A percentile compares a stretch with the other conserved stretches of the same genome.
phyloP scores from a whole-genome alignment of 2,888 invertebrate species.

The Drosophila austrosaltans region DNA sequence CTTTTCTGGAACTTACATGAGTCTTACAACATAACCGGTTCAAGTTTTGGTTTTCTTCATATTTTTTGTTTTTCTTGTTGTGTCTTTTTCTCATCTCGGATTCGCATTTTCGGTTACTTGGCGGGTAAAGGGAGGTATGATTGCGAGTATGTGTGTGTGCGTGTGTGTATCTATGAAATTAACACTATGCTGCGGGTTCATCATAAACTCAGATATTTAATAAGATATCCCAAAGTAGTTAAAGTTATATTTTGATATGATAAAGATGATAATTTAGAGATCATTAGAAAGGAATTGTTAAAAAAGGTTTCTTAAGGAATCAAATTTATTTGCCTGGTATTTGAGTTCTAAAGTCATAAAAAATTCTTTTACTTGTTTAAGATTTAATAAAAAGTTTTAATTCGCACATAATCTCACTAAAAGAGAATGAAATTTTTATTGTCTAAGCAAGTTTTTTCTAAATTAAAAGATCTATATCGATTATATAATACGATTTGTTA shows the following conservation, averaged over 20 bases:
- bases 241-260: background rate
- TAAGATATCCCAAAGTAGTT: slow-evolving; percentile 3
- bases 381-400: background rate
- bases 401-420: background rate
- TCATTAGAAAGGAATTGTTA: background rate
- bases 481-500: no score
- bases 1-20: slow-evolving; percentile 67
- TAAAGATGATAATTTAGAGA: slow-evolving; percentile 2
- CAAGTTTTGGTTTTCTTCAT: slow-evolving; percentile 38
- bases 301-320: background rate
- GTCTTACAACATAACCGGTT: slow-evolving; percentile 74
- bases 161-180: slow-evolving; percentile 39
- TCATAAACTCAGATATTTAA: slow-evolving; percentile 30
- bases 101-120: slow-evolving; percentile 68
- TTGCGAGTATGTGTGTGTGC: slow-evolving; percentile 14
- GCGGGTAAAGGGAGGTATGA: slow-evolving; percentile 29
- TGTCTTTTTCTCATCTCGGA: slow-evolving; percentile 19
- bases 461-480: background rate
- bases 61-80: slow-evolving; percentile 46
- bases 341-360: background rate
- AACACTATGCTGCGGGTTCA: slow-evolving; percentile 62
- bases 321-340: background rate
- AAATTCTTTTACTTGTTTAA: no score
- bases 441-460: background rate
- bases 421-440: background rate